phyloP scores from a whole-genome alignment of 2,113 vertebrate species.

The Ceyx margarethae region DNA sequence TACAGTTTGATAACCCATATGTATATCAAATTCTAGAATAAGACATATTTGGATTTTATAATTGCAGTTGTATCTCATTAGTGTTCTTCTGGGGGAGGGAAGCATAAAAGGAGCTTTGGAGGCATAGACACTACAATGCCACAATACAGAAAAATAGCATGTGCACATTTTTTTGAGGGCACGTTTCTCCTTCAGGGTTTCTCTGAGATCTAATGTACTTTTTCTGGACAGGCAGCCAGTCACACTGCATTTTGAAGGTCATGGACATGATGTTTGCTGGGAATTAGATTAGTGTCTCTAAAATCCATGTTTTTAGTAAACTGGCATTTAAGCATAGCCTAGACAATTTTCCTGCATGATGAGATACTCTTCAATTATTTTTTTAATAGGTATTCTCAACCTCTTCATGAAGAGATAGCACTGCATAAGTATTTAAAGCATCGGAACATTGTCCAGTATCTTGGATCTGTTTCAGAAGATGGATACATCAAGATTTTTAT shows the following conservation, averaged over 20 bases:
- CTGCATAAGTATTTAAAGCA: constrained; percentile 84
- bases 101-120: background rate
- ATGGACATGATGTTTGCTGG: background rate
- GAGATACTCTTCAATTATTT: background rate
- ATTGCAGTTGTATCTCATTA: background rate
- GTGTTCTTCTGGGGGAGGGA: background rate
- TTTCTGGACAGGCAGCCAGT: background rate
- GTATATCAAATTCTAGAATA: background rate
- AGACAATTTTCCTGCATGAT: background rate
- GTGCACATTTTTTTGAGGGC: background rate
- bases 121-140: background rate
- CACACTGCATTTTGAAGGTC: background rate
- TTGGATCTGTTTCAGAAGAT: constrained; percentile 80
- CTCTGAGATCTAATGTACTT: background rate
- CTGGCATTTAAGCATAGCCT: background rate
- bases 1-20: background rate
- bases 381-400: constrained; percentile 74
- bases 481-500: constrained; percentile 87
- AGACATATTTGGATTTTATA: background rate
- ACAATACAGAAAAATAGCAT: background rate
- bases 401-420: constrained; percentile 82
- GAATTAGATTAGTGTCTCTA: background rate
- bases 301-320: background rate
- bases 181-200: background rate
- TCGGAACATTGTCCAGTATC: constrained; percentile 81